Base-by-base conservation (phyloP, 2,113 vertebrate species). In the Scomber colias region DNA sequence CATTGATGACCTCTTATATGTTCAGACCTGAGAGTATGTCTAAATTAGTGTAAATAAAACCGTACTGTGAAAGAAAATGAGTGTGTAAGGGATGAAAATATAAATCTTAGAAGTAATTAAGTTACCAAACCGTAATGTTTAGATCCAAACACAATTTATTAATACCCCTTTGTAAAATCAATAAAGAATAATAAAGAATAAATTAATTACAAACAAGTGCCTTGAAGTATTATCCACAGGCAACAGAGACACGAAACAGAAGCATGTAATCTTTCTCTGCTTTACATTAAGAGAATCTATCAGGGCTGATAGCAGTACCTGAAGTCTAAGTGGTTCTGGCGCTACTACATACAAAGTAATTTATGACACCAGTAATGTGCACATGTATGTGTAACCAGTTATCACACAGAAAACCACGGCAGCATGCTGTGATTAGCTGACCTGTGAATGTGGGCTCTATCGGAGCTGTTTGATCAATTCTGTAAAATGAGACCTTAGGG, bases 341-440 rank as follows among this genome's bases (percentile, higher is more conserved):
- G 13, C 21, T 21, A 21, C 21, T 50, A 19, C 19, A 35, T 53
- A 30, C 24, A 15, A 44, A 75, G 16, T 9, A 40, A 40, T 17
- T 45, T 12, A 15, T 63, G 63, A 67, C 40, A 56, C 49, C 50
- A n/a, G 9, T 69, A 54, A 24, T 21, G 62, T 24, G 21, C 19
- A 31, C 40, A 35, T 49, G 21, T 61, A 46, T 14, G 31, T 59
- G 21, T 54, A 30, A 49, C 45, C 40, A 12, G 17, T 7, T 14
- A 5, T 68, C 40, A 21, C 51, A 64, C 21, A 4, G 51, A 61
- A 76, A 86, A 83, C 71, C 71, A 72, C 71, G 67, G 67, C 71
- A 76, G 74, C 80, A 17, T 1, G 71, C 45, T 55, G 64, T 30
- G 51, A 77, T 59, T 11, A 68, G 64, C 68, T 73, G 83, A 79